Evolutionary conservation across 2,113 vertebrate species (phyloP).

Genomic region (Tor tambroides): DNA sequence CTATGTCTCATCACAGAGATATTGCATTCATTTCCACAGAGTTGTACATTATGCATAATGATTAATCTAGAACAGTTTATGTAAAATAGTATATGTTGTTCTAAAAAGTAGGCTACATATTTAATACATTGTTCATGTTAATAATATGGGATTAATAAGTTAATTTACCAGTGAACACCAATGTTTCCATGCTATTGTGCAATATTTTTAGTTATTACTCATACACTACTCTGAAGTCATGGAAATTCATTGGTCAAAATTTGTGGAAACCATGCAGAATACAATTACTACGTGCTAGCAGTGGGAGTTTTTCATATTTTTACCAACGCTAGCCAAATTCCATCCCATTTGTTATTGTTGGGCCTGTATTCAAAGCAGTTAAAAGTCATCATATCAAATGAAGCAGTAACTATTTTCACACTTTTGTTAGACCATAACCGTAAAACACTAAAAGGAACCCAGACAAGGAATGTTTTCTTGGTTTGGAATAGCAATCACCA

Average conservation of each 20-base stretch:
- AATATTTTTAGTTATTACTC: not conserved
- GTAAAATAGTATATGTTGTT: not conserved
- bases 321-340: not conserved
- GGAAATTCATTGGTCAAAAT: not conserved
- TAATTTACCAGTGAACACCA: not conserved
- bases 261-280: not conserved
- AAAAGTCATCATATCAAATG: not conserved
- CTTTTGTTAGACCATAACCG: not conserved
- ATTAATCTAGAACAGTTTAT: not conserved
- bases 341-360: conserved; percentile 17
- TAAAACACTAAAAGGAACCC: not conserved
- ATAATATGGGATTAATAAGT: too few species aligned
- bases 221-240: not conserved
- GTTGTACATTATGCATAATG: not conserved
- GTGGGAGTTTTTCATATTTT: not conserved
- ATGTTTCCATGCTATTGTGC: not conserved
- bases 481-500: not conserved
- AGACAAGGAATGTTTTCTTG: not conserved
- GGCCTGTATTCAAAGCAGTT: not conserved
- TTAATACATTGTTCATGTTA: too few species aligned
- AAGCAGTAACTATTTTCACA: conserved; percentile 15
- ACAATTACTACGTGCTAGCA: not conserved
- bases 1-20: not conserved
- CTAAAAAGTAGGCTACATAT: too few species aligned
- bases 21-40: not conserved